These are phyloP conservation scores for Pteropus rufus DNA, from an alignment of 2,797 vertebrate species.

Conservation along the genomic window DNA sequence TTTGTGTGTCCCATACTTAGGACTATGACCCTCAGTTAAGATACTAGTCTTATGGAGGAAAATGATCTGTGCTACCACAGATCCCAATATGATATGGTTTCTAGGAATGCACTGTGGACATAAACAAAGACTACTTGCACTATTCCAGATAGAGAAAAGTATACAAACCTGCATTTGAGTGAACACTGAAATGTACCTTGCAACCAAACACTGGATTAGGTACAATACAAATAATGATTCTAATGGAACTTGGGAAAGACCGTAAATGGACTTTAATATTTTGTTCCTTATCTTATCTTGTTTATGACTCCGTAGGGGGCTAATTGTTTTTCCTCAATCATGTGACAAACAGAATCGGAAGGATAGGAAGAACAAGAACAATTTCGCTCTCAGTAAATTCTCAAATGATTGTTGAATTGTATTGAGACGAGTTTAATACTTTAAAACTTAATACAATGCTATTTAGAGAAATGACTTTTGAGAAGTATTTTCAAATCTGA, in stretches of 20 bases:
- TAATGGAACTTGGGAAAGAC: background rate
- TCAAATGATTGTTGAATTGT: background rate
- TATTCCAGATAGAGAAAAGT: constrained; percentile 16
- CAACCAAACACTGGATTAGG: background rate
- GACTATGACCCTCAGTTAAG: background rate
- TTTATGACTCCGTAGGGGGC: background rate
- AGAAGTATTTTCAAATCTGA: background rate
- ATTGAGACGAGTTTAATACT: constrained; percentile 1
- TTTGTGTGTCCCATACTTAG: background rate
- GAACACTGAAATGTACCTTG: background rate
- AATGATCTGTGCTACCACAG: background rate
- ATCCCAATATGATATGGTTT: background rate
- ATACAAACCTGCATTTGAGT: background rate
- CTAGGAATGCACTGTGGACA: background rate
- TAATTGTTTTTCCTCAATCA: constrained; percentile 30
- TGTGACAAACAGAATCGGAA: background rate
- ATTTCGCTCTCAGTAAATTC: background rate
- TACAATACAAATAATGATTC: background rate
- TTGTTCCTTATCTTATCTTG: background rate
- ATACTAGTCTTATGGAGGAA: background rate
- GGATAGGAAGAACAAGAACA: background rate
- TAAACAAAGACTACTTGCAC: background rate
- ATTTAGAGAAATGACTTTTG: constrained; percentile 24
- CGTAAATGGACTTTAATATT: background rate
- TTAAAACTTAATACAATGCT: background rate